A percentile compares a stretch with the other conserved stretches of the same genome.
Conservation (phyloP, 2,797 vertebrate genomes). For the Lemur catta region DNA sequence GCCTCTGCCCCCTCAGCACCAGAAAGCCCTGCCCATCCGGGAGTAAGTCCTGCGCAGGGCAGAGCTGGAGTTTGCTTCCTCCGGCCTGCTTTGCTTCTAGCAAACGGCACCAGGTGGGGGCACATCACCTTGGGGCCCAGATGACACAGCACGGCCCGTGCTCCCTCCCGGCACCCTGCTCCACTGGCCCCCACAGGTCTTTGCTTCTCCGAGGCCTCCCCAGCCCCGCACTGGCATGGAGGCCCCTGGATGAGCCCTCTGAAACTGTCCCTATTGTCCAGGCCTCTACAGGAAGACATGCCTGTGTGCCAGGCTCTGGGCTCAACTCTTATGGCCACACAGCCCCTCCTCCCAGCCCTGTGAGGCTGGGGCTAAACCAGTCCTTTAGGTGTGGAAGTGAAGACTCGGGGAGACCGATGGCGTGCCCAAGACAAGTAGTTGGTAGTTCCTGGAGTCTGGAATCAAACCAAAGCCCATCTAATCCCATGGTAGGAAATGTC, state of each 20-base stretch:
- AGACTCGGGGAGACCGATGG: not conserved
- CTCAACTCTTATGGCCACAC: not conserved
- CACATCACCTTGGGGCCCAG: not conserved
- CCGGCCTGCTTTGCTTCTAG: not conserved
- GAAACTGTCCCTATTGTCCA: not conserved
- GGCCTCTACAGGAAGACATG: not conserved
- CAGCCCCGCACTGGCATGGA: not conserved
- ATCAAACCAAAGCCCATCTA: too few species aligned
- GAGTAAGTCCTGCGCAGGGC: not conserved
- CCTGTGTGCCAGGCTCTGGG: not conserved
- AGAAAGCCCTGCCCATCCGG: not conserved
- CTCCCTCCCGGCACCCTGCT: not conserved
- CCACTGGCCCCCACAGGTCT: not conserved
- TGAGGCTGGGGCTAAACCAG: rapidly evolving
- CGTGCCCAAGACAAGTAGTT: too few species aligned
- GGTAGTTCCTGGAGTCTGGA: not conserved
- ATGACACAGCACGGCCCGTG: rapidly evolving
- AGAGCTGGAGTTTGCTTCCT: rapidly evolving
- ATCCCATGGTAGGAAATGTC: not conserved
- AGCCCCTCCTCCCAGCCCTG: not conserved
- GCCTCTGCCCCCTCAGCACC: not conserved
- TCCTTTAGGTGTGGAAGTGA: not conserved
- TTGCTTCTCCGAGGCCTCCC: not conserved
- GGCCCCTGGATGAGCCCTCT: not conserved
- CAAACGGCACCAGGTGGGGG: not conserved